A percentile compares a stretch with the other conserved stretches of the same genome.
Conservation (phyloP, 2,888 invertebrate species). For the Scaptomyza parva region DNA sequence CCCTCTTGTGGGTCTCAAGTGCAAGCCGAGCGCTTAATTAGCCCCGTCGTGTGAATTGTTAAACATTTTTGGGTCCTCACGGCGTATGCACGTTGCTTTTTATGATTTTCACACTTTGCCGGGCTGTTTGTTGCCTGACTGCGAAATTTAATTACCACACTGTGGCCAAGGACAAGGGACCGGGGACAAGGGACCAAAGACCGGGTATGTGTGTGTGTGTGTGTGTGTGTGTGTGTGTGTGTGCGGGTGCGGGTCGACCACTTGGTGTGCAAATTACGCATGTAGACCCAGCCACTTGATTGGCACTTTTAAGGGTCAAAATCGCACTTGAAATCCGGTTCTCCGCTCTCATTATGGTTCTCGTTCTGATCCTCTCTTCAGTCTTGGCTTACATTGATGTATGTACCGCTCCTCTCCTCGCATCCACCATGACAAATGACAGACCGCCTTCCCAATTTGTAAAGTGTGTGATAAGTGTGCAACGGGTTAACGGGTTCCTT, state of each 20-base stretch:
- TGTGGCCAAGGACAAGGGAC: conserved; percentile 2
- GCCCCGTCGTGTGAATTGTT: conserved; percentile 75
- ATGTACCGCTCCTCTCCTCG: neutral
- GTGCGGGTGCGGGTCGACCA: conserved; percentile 32
- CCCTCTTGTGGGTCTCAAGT: conserved; percentile 65
- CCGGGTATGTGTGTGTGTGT: neutral
- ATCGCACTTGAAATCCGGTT: conserved; percentile 42
- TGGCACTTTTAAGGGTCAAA: conserved; percentile 75
- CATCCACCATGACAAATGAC: conserved; percentile 24
- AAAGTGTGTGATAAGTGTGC: conserved; percentile 31
- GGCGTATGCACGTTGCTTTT: conserved; percentile 73
- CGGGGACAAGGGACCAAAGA: too few relatives aligned
- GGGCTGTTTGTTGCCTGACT: conserved; percentile 53
- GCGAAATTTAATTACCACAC: conserved; percentile 72
- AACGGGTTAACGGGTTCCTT: too few relatives aligned
- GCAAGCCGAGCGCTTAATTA: conserved; percentile 72
- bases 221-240: neutral
- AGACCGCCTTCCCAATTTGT: conserved; percentile 29
- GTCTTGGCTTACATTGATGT: neutral
- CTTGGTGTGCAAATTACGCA: conserved; percentile 78
- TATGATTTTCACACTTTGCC: conserved; percentile 75
- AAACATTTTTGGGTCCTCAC: conserved; percentile 74
- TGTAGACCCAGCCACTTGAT: conserved; percentile 74
- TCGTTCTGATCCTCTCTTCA: neutral
- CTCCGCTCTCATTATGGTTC: neutral